These are phyloP conservation scores for Antedon mediterranea DNA, from an alignment of 53 echinoderm and acorn worm species.

Conservation along the genomic window DNA sequence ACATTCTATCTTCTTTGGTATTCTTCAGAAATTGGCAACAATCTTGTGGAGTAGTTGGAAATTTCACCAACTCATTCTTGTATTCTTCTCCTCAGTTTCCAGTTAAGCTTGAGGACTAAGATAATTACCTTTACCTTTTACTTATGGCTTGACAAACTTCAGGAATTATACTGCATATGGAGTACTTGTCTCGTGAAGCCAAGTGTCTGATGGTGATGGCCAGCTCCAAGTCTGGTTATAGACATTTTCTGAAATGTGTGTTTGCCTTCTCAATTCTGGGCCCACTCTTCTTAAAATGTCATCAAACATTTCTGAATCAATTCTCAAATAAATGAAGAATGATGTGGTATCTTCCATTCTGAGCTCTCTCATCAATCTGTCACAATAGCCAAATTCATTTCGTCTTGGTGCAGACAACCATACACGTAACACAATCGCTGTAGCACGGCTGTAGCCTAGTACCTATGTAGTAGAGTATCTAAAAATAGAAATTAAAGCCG, in stretches of 20 bases:
- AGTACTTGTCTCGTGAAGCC: conserved; percentile 14
- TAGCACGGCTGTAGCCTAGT: too few species aligned
- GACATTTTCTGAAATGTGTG: conserved; percentile 8
- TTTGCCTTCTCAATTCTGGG: conserved; percentile 13
- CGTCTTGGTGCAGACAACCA: conserved; percentile 6
- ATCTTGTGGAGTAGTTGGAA: conserved; percentile 13
- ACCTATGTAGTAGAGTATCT: too few species aligned
- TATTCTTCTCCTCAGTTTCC: conserved; percentile 6
- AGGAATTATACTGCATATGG: conserved; percentile 23
- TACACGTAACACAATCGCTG: too few species aligned
- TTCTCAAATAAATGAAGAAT: neutral
- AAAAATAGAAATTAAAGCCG: too few species aligned
- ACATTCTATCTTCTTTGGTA: conserved; percentile 2
- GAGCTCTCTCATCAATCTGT: conserved; percentile 1
- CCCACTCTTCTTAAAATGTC: too few species aligned
- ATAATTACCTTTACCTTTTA: too few species aligned
- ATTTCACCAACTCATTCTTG: conserved; percentile 11
- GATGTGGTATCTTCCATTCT: neutral
- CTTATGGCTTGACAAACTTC: conserved; percentile 27
- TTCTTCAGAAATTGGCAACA: conserved; percentile 4
- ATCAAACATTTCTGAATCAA: too few species aligned
- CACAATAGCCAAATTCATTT: neutral
- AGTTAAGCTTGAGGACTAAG: too few species aligned
- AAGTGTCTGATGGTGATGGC: conserved; percentile 10
- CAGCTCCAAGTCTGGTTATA: conserved; percentile 18